Evolutionary conservation across 2,113 vertebrate species (phyloP), one percentile per base, ranked within the genome.

Genomic region (Eulemur macaco): DNA sequence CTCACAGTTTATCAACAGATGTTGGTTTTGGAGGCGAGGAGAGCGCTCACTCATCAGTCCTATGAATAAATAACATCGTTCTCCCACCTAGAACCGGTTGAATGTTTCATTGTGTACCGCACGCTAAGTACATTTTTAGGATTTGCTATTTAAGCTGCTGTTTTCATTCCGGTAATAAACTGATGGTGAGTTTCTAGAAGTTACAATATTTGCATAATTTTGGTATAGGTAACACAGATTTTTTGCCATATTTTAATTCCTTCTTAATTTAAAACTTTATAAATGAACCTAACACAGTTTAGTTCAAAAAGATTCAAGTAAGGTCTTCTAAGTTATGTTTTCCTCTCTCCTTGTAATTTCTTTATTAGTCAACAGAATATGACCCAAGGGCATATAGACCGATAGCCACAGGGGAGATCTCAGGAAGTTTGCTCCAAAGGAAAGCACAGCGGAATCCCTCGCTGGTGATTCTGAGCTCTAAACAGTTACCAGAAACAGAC

Each of bases 131-230:
- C 47, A 4, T 78, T 84, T 83, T 83, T 58, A 54, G 34, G 37
- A 83, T 74, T 90, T 91, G 50, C 42, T 78, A 5, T 64, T 18
- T 73, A 56, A 90, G 60, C 34, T 58, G n/a, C 81, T 86, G 39
- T 94, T 96, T 96, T 86, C 45, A 25, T 91, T 96, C 85, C 63
- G 92, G 56, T 92, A 95, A 86, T 80, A 96, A 89, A 93, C 56
- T 15, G 71, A 52, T 88, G 77, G 34, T 7, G 21, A 94, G n/a
- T 96, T 94, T 94, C 81, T 85, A 45, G 42, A 80, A 69, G n/a
- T 81, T 87, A 23, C 4, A 64, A 14, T 63, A 17, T 37, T 83
- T 88, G 13, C 68, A 31, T 83, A 84, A 68, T 81, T 96, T 56
- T 73, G 50, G 60, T 82, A 74, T 23, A 15, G 20, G 8, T 37